phyloP scores from a whole-genome alignment of 2,888 invertebrate genomes.

The Tachina grossa region DNA sequence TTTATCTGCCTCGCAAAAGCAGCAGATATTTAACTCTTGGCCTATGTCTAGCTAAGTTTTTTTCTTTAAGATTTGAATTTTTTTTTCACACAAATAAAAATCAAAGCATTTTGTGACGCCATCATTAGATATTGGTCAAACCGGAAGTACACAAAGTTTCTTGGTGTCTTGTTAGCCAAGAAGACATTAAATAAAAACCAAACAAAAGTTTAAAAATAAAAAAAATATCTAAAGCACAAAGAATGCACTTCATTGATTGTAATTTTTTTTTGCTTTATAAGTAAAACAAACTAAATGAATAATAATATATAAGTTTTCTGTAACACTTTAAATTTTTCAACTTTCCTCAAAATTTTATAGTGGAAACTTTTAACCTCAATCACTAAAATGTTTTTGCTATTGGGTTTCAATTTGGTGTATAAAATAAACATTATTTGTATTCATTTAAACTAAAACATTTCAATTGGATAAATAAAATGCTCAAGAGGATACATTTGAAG shows the following conservation, averaged over 20 bases:
- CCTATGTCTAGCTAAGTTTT: conserved; percentile 52
- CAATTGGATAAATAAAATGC: conserved; percentile 70
- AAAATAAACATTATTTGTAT: conserved; percentile 69
- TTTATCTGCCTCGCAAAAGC: conserved; percentile 22
- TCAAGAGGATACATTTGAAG: conserved; percentile 65
- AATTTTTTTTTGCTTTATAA: conserved; percentile 5
- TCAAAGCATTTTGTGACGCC: conserved; percentile 24
- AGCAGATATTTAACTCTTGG: conserved; percentile 47
- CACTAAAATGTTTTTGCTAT: conserved; percentile 25
- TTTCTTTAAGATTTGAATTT: conserved; percentile 24
- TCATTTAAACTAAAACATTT: conserved; percentile 70
- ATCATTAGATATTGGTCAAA: conserved; percentile 42
- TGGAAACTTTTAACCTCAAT: conserved; percentile 47
- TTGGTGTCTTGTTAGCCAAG: conserved; percentile 34
- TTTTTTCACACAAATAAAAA: not conserved
- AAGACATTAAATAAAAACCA: conserved; percentile 11
- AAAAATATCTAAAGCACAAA: conserved; percentile 15
- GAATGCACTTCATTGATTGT: conserved; percentile 64
- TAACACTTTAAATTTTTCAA: conserved; percentile 19
- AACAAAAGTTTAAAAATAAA: conserved; percentile 12
- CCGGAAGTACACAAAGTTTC: conserved; percentile 64
- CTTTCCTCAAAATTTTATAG: conserved; percentile 15
- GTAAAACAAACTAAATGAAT: not conserved
- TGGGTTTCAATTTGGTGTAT: conserved; percentile 39
- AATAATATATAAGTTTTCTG: conserved; percentile 16